Base-by-base conservation (phyloP, 2,797 vertebrate species). In the Melanotaenia nigrans region DNA sequence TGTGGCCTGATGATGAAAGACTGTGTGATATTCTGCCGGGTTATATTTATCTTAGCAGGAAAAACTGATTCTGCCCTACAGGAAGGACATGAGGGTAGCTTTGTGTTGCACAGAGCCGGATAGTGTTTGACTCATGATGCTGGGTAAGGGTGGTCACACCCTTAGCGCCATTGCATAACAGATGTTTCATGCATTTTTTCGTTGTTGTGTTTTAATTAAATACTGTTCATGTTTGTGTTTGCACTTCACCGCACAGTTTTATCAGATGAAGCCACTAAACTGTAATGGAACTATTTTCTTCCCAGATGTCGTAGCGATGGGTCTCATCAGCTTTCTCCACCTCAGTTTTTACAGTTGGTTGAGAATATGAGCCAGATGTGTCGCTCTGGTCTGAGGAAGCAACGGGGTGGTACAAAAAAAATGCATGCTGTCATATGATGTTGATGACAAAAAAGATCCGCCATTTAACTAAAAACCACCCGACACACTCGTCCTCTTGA, bases 141-240 rank as follows among this genome's bases (percentile, higher is more conserved):
- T 73, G 77, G 71, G 67, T 69, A 67, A 85, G 82, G 84, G 89
- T 89, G 89, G 87, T 84, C 88, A 90, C 79, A 71, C 57, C 77
- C 79, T 80, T 10, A 24, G 30, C 35, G 5, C 47, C 59, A 68
- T 66, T 79, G 60, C 82, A 66, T 61, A 74, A 70, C 4, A 35
- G 28, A n/a, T 73, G 63, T 71, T 83, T 72, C 71, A 81, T 32
- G 67, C 64, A 55, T 61, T 47, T 77, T 20, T 38, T 79, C 71
- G 24, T 53, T 42, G 38, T 2, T 55, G 28, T 30, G 9, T 75
- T 32, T 76, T 62, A 68, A 70, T 70, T 54, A 61, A 62, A 68
- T 66, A 47, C 65, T 45, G 45, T 20, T 6, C 8, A 10, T 73
- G 70, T 68, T 68, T 70, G 14, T 56, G 20, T 65, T 73, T 57